These are phyloP conservation scores for Vulpes ferrilata DNA, from an alignment of 2,113 vertebrate genomes.

Conservation along the genomic window DNA sequence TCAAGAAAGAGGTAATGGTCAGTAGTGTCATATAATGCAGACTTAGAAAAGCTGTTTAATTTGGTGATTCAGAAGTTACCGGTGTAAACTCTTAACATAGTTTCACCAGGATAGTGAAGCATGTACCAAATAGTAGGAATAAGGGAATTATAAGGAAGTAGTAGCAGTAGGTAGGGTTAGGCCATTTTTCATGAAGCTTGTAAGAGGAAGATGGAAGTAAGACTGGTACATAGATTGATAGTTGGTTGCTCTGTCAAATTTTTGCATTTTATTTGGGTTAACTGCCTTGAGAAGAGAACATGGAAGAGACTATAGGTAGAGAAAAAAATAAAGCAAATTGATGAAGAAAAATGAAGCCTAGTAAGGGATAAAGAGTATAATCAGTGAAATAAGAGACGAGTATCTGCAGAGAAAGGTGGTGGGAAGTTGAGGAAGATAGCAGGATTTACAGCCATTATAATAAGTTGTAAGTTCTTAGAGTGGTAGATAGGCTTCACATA, in stretches of 20 bases:
- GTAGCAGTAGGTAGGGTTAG: neutral
- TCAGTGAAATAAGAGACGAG: neutral
- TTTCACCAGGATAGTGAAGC: neutral
- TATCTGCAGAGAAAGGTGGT: neutral
- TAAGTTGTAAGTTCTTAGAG: neutral
- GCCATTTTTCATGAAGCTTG: neutral
- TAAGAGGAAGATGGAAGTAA: neutral
- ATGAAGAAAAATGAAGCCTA: neutral
- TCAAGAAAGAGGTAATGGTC: neutral
- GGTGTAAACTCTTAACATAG: neutral
- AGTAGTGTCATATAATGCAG: neutral
- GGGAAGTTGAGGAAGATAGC: neutral
- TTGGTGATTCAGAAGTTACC: neutral
- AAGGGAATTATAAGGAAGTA: neutral
- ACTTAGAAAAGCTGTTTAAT: neutral
- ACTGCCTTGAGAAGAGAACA: neutral
- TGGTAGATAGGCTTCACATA: neutral
- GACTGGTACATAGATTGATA: neutral
- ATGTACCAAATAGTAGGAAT: neutral
- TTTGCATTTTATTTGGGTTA: constrained; percentile 29
- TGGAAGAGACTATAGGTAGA: neutral
- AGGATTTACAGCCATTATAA: neutral
- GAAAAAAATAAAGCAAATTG: neutral
- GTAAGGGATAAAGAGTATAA: neutral
- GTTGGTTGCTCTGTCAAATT: neutral